Evolutionary conservation across 2,113 vertebrate species (phyloP), one percentile per base, ranked within the genome.

Genomic region (Xenopus tropicalis): DNA sequence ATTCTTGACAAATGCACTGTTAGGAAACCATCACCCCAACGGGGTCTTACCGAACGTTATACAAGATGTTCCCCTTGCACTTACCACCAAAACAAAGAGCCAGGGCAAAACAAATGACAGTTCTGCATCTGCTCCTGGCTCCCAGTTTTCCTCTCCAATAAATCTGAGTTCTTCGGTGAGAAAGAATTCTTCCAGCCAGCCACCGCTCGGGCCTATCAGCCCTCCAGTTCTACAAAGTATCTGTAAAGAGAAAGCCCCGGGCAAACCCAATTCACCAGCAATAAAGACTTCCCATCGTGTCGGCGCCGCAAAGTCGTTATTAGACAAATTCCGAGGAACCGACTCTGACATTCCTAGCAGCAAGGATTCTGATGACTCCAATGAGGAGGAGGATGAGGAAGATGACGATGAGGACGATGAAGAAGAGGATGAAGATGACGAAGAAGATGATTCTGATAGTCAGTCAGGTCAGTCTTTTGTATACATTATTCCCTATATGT

Each of bases 51-150:
- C 91, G 67, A 88, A 86, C 46, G 83, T 89, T 70, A 93, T 93
- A 84, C 96, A 98, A 87, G 95, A 97, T 71, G 92, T 91, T 79
- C 96, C 96, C 68, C 86, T 98, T 83, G 94, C 95, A 79, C 95
- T 98, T 81, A 94, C 92, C 78, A 93, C 90, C 44, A 96, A 93
- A 86, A 85, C 87, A 66, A 94, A 92, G 83, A 77, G 86, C 66
- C 92, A 91, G 72, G 84, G 74, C 79, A 90, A 88, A 83, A 78
- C 82, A 44, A 85, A 61, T 48, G 91, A 89, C 78, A 94, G 84
- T 13, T 79, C 86, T 79, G 79, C 87, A 66, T 73, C 86, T 68
- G 82, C 90, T 69, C 81, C 88, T 75, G 89, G 81, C 74, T 81
- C 87, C 37, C 80, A 87, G 4, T 90, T 89, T 82, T 82, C 88